Percentiles rank a stretch among this genome's conserved stretches.
phyloP scores from a whole-genome alignment of 30 jellyfish, hydroid and myxozoan genomes.

The Phacellophora camtschatica region DNA sequence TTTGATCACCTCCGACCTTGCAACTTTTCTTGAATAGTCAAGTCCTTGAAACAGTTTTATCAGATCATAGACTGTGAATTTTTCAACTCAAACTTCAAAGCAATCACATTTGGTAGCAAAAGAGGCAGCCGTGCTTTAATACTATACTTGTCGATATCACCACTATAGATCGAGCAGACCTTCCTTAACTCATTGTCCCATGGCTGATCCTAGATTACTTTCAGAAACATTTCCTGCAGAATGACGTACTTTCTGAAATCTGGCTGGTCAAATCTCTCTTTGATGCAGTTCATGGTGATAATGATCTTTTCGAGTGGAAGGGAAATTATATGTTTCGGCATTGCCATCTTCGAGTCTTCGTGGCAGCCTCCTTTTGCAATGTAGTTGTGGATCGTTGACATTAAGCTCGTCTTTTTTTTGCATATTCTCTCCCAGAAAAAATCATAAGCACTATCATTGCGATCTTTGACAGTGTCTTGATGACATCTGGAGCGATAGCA shows the following conservation, averaged over 20 bases:
- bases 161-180: background rate
- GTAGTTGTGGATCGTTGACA: slow-evolving; percentile 21
- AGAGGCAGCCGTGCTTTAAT: background rate
- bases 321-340: slow-evolving; percentile 11
- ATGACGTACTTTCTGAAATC: slow-evolving; percentile 16
- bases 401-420: too few species aligned
- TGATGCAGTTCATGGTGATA: slow-evolving; percentile 34
- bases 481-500: slow-evolving; percentile 32
- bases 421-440: slow-evolving; percentile 35
- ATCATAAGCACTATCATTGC: slow-evolving; percentile 1
- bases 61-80: slow-evolving; percentile 14
- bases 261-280: slow-evolving; percentile 33
- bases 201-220: slow-evolving; percentile 24
- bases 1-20: slow-evolving; percentile 12
- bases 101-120: background rate
- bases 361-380: slow-evolving; percentile 53
- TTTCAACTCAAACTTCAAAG: background rate
- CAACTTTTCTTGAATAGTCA: slow-evolving; percentile 2
- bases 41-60: slow-evolving; percentile 21
- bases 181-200: slow-evolving; percentile 12
- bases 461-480: slow-evolving; percentile 19
- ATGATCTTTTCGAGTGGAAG: slow-evolving; percentile 41
- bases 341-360: background rate
- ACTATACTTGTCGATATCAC: background rate
- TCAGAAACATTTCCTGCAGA: too few species aligned